A percentile compares a stretch with the other conserved stretches of the same genome.
These are phyloP conservation scores for Sinella curviseta DNA, from an alignment of 1,140 invertebrate genomes.

Conservation along the genomic window DNA sequence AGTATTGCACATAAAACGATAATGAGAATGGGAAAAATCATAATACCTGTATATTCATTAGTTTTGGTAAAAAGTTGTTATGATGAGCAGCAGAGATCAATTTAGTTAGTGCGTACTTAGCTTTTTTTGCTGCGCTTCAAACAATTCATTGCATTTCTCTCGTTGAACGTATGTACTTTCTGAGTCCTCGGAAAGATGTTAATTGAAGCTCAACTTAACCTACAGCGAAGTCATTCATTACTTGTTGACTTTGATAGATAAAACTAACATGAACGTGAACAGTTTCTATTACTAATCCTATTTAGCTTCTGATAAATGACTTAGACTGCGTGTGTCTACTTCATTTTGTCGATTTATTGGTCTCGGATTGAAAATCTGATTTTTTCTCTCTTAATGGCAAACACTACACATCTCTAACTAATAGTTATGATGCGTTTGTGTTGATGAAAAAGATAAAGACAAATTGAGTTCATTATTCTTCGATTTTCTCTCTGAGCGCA, in stretches of 20 bases:
- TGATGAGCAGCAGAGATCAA: neutral
- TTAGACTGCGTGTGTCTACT: constrained; percentile 3
- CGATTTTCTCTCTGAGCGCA: neutral
- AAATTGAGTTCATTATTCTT: constrained; percentile 6
- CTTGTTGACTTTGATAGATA: constrained; percentile 18
- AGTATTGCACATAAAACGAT: constrained; percentile 13
- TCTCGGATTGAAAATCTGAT: neutral
- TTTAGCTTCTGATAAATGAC: constrained; percentile 26
- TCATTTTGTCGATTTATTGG: constrained; percentile 20
- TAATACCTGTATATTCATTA: too few species aligned
- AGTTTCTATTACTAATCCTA: constrained; percentile 20
- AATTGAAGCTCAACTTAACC: constrained; percentile 21
- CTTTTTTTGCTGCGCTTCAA: neutral
- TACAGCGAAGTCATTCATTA: constrained; percentile 27
- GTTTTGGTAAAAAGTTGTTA: neutral
- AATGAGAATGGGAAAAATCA: neutral
- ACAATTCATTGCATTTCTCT: too few species aligned
- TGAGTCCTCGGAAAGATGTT: neutral
- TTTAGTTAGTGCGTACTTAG: neutral
- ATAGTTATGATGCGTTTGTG: neutral
- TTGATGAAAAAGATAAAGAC: constrained; percentile 2
- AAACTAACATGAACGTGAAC: constrained; percentile 17
- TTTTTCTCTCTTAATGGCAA: neutral
- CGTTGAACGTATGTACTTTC: too few species aligned
- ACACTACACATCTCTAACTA: too few species aligned